Conservation (phyloP, 2,888 invertebrate species). For the Melinopterus prodromus region DNA sequence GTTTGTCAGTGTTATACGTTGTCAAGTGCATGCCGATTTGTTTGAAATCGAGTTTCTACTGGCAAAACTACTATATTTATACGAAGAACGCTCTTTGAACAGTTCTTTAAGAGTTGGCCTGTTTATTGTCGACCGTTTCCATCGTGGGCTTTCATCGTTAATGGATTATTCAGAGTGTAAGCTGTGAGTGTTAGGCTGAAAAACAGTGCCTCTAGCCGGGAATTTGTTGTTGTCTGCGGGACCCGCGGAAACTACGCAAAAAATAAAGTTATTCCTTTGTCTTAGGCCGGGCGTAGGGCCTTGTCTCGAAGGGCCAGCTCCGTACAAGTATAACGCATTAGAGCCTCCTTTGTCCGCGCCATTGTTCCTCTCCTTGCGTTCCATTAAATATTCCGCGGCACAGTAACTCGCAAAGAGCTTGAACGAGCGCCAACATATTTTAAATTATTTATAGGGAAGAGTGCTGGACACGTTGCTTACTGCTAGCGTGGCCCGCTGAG, state of each 20-base stretch:
- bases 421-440: constrained; percentile 4
- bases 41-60: too few species aligned
- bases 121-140: background rate
- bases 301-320: background rate
- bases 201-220: background rate
- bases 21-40: too few species aligned
- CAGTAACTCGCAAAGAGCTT: constrained; percentile 4
- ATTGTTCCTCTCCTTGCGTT: background rate
- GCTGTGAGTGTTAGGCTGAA: background rate
- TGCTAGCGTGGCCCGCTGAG: background rate
- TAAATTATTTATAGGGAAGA: background rate
- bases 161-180: background rate
- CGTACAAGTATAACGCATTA: background rate
- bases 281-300: background rate
- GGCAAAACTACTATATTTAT: too few species aligned
- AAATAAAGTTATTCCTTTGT: constrained; percentile 4
- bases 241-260: background rate
- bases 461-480: background rate
- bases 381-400: background rate
- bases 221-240: background rate
- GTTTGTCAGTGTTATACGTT: too few species aligned
- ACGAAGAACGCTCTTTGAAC: too few species aligned
- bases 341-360: background rate
- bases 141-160: background rate
- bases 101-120: background rate